phyloP scores from a whole-genome alignment of 2,797 vertebrate species.

The Morus bassanus region DNA sequence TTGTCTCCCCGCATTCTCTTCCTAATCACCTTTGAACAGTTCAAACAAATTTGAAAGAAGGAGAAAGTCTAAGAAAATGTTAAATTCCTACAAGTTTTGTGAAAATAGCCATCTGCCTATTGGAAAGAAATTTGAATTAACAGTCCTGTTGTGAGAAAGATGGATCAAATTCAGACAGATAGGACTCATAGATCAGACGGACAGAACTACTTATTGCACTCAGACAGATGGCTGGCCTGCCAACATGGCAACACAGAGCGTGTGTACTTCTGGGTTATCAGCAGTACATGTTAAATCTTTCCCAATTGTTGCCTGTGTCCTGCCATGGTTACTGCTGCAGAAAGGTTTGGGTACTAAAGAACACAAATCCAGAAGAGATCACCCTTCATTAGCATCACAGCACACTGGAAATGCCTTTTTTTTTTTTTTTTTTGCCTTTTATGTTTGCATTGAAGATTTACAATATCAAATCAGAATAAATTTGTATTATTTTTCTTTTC shows the following conservation, averaged over 20 bases:
- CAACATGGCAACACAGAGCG: not conserved
- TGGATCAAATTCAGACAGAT: conserved; percentile 25
- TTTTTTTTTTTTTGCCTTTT: not conserved
- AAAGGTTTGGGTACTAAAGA: not conserved
- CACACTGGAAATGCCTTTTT: not conserved
- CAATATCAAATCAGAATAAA: not conserved
- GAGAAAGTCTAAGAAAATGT: not conserved
- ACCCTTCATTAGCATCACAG: not conserved
- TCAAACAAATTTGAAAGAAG: not conserved
- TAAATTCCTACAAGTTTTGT: not conserved
- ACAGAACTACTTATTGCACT: conserved; percentile 32
- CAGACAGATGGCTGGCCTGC: conserved; percentile 33
- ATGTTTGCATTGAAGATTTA: not conserved
- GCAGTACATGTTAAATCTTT: not conserved
- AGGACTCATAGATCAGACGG: conserved; percentile 15
- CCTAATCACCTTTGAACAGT: conserved; percentile 22
- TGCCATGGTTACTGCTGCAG: not conserved
- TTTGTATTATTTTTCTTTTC: not conserved
- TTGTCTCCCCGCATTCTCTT: not conserved
- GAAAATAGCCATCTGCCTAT: conserved; percentile 23
- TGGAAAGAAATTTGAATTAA: not conserved
- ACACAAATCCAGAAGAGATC: not conserved
- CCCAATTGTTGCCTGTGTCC: not conserved
- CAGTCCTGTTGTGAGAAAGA: not conserved
- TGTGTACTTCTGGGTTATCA: conserved; percentile 31